These are phyloP conservation scores for Physocephala rufipes DNA, from an alignment of 2,888 invertebrate genomes.

Conservation along the genomic window DNA sequence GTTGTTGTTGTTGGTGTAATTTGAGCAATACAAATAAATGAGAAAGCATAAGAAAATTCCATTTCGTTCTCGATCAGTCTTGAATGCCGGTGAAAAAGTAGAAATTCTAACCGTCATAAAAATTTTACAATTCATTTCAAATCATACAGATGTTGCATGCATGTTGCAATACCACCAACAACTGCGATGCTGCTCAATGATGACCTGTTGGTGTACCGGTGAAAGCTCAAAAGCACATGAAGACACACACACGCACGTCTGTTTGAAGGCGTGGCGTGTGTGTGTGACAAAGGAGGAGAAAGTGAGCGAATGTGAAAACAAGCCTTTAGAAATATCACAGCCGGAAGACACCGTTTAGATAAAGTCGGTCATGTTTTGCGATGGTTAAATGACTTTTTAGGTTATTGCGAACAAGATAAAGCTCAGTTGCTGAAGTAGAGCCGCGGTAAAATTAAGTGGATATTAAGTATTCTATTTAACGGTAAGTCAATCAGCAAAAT, in stretches of 20 bases:
- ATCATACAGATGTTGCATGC: no score
- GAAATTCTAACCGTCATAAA: constrained; percentile 21
- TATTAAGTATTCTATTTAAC: no score
- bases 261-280: background rate
- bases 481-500: no score
- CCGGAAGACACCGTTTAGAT: constrained; percentile 29
- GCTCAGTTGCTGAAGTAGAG: background rate
- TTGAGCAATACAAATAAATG: constrained; percentile 4
- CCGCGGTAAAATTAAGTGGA: no score
- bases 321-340: background rate
- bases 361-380: constrained; percentile 25
- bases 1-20: constrained; percentile 6
- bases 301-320: no score
- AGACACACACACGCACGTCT: background rate
- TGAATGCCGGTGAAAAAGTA: constrained; percentile 2
- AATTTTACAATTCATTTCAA: constrained; percentile 19
- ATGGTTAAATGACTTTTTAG: constrained; percentile 29
- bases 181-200: no score
- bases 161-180: no score
- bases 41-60: background rate
- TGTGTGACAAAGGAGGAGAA: constrained; percentile 1
- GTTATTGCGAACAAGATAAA: constrained; percentile 3
- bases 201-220: no score
- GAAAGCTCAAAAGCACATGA: background rate
- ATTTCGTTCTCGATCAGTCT: background rate